Percentiles rank a stretch among this genome's conserved stretches.
These are phyloP conservation scores for zebrafish (Danio rerio) DNA, from an alignment of 2,113 vertebrate genomes.

Conservation along the genomic window DNA sequence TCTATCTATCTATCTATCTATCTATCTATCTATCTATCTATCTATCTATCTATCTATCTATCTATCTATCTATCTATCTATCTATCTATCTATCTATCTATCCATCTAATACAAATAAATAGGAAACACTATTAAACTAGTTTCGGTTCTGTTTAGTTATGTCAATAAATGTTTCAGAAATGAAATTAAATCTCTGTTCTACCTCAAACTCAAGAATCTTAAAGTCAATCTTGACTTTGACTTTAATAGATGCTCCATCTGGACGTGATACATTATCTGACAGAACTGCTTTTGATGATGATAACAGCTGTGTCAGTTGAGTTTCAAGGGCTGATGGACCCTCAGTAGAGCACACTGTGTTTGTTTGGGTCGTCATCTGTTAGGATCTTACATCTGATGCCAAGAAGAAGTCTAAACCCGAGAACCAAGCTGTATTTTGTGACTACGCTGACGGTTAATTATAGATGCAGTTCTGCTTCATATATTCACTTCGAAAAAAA, in stretches of 20 bases:
- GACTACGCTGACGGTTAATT: conserved; percentile 20
- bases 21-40: too few relatives aligned
- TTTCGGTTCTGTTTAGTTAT: too few relatives aligned
- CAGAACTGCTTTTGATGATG: not conserved
- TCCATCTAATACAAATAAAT: too few relatives aligned
- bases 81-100: too few relatives aligned
- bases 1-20: too few relatives aligned
- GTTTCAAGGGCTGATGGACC: conserved; percentile 37
- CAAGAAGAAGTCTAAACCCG: not conserved
- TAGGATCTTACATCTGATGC: conserved; percentile 3
- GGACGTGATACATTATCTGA: not conserved
- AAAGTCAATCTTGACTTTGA: not conserved
- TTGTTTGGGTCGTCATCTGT: conserved; percentile 37
- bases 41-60: too few relatives aligned
- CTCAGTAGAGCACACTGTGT: conserved; percentile 22
- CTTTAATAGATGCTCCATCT: conserved; percentile 17
- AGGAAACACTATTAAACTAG: too few relatives aligned
- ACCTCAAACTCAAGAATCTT: too few relatives aligned
- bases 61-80: too few relatives aligned
- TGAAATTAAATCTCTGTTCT: too few relatives aligned
- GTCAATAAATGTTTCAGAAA: too few relatives aligned
- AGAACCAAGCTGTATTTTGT: not conserved
- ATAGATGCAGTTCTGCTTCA: conserved; percentile 30
- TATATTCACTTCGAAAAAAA: not conserved
- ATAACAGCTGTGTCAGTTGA: conserved; percentile 20